A percentile compares a stretch with the other conserved stretches of the same genome.
phyloP scores from a whole-genome alignment of 2,888 invertebrate genomes.

The Nineta flava region DNA sequence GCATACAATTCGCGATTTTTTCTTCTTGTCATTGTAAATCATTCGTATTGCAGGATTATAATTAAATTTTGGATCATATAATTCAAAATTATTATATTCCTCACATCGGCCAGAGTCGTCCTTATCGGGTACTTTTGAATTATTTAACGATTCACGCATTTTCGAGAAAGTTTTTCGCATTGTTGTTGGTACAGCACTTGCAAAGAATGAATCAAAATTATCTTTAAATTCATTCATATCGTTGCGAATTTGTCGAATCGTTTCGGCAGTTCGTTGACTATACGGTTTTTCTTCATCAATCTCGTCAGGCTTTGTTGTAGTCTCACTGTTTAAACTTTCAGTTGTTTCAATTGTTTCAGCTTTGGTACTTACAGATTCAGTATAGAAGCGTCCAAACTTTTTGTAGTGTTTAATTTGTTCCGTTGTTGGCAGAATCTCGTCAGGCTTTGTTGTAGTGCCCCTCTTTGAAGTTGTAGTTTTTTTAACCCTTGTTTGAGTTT shows the following conservation, averaged over 20 bases:
- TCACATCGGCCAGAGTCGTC: not conserved
- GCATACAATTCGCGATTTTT: not conserved
- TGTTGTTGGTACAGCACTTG: not conserved
- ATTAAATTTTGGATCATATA: not conserved
- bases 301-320: not conserved
- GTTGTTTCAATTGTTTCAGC: not conserved
- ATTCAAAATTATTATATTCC: not conserved
- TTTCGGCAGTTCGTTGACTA: conserved; percentile 4
- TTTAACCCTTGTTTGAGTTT: not conserved
- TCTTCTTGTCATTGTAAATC: not conserved
- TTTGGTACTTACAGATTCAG: no score
- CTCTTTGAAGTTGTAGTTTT: not conserved
- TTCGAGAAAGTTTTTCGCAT: not conserved
- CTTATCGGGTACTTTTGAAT: not conserved
- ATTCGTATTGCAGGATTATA: conserved; percentile 1
- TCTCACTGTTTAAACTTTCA: not conserved
- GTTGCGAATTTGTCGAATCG: conserved; percentile 6
- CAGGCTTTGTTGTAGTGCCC: no score
- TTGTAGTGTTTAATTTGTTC: not conserved
- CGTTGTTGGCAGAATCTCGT: not conserved
- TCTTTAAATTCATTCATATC: conserved; percentile 8
- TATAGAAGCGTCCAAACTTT: no score
- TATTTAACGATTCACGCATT: not conserved
- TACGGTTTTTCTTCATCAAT: conserved; percentile 2
- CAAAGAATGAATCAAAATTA: conserved; percentile 7